Evolutionary conservation across 2,797 vertebrate genomes (phyloP).

Genomic region (Carduelis carduelis): DNA sequence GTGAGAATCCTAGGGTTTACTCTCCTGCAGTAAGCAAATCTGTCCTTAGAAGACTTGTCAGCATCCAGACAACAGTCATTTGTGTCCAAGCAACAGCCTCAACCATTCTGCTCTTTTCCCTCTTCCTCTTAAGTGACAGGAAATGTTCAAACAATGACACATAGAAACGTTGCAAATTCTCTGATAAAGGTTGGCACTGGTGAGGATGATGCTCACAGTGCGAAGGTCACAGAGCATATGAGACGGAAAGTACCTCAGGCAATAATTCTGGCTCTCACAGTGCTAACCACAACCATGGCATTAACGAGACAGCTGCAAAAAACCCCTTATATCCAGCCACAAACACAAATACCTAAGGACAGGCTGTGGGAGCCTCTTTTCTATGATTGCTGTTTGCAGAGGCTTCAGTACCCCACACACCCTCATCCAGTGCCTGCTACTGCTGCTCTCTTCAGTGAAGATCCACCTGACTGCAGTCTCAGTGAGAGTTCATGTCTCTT

Average conservation of each 20-base stretch:
- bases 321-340: not conserved
- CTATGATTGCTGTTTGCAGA: not conserved
- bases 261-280: not conserved
- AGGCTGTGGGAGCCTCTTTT: not conserved
- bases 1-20: not conserved
- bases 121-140: not conserved
- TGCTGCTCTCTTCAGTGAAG: not conserved
- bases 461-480: not conserved
- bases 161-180: not conserved
- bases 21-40: not conserved
- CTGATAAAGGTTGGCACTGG: not conserved
- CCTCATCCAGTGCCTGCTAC: not conserved
- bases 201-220: not conserved
- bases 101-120: not conserved
- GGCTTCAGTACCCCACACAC: not conserved
- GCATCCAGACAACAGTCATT: not conserved
- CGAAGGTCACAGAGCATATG: not conserved
- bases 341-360: not conserved
- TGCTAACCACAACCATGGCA: not conserved
- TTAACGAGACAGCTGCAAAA: not conserved
- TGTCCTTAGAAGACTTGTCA: not conserved
- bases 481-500: not conserved
- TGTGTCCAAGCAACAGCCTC: slow-evolving; percentile 11
- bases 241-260: not conserved
- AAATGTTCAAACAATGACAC: not conserved